Conservation (phyloP, 2,113 vertebrate species). For the Actenoides hombroni region DNA sequence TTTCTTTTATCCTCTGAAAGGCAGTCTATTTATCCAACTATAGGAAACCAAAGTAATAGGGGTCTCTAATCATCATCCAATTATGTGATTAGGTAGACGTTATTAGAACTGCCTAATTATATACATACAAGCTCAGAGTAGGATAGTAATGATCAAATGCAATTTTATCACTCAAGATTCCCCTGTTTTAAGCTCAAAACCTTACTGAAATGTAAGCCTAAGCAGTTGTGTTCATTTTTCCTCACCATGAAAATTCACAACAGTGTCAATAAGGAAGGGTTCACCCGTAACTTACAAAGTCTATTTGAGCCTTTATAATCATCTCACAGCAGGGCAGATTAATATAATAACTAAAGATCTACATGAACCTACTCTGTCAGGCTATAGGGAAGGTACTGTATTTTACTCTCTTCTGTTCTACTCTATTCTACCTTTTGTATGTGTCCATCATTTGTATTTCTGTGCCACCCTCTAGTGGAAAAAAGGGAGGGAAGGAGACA, state of each 20-base stretch:
- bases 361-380: neutral
- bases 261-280: neutral
- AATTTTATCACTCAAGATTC: neutral
- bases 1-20: neutral
- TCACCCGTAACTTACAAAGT: constrained; percentile 11
- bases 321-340: constrained; percentile 27
- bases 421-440: constrained; percentile 24
- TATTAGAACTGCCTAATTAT: constrained; percentile 40
- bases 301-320: constrained; percentile 23
- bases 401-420: neutral
- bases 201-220: neutral
- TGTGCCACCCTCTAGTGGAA: constrained; percentile 63
- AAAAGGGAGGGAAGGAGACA: constrained; percentile 1
- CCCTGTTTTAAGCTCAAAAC: neutral
- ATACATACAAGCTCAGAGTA: neutral
- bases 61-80: constrained; percentile 47
- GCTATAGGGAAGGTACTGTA: constrained; percentile 38
- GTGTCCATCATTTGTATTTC: neutral
- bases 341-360: constrained; percentile 26
- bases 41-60: constrained; percentile 13
- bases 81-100: constrained; percentile 31
- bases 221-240: neutral
- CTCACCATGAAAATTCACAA: constrained; percentile 14
- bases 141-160: neutral
- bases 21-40: constrained; percentile 21